These are phyloP conservation scores for Zapus hudsonius DNA, from an alignment of 2,113 vertebrate genomes.

Conservation along the genomic window DNA sequence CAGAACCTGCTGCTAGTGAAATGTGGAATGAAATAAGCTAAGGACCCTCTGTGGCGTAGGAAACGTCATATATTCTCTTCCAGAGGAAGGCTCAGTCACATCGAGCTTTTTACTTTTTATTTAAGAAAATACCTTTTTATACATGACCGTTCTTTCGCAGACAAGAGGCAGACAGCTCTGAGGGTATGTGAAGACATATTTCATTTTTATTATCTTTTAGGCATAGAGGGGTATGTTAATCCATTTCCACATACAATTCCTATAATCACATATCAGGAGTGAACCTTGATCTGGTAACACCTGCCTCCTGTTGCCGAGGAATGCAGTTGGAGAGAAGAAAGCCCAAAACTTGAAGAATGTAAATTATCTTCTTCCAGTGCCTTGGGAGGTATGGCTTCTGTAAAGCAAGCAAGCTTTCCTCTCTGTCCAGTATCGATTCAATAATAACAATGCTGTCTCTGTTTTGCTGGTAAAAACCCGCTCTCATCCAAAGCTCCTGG, in stretches of 20 bases:
- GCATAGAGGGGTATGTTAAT: slow-evolving; percentile 87
- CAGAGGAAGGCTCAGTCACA: not conserved
- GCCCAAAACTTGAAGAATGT: slow-evolving; percentile 62
- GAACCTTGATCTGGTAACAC: slow-evolving; percentile 78
- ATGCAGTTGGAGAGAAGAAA: slow-evolving; percentile 79
- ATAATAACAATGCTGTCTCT: slow-evolving; percentile 17
- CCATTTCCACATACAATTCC: slow-evolving; percentile 83
- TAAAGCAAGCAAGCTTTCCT: not conserved
- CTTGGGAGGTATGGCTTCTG: not conserved
- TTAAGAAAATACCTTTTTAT: slow-evolving; percentile 27
- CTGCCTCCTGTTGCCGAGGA: slow-evolving; percentile 63
- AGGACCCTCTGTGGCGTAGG: not conserved
- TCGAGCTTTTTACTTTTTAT: not conserved
- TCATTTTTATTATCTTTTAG: slow-evolving; percentile 89
- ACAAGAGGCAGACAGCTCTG: slow-evolving; percentile 75
- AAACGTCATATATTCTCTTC: not conserved
- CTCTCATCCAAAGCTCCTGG: slow-evolving; percentile 15
- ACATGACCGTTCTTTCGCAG: slow-evolving; percentile 20
- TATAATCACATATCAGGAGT: slow-evolving; percentile 79
- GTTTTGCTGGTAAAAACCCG: slow-evolving; percentile 71
- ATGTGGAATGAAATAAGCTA: not conserved
- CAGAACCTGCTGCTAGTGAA: not conserved
- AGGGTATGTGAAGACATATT: slow-evolving; percentile 85
- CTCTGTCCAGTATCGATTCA: slow-evolving; percentile 5
- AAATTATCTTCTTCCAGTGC: slow-evolving; percentile 47